phyloP scores from a whole-genome alignment of 35 echinoderm and acorn worm genomes.

The Anneissia japonica region DNA sequence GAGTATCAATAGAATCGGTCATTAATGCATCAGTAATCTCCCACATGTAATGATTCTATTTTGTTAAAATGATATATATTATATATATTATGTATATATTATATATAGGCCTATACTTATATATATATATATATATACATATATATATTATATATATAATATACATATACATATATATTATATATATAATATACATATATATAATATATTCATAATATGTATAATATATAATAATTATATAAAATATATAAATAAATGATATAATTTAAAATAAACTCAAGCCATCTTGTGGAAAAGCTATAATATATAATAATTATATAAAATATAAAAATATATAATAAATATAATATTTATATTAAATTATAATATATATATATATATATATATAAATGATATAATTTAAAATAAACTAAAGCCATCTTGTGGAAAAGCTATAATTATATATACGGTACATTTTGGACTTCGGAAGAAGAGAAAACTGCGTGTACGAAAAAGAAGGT shows the following conservation, averaged over 20 bases:
- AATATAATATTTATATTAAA: background rate
- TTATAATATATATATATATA: background rate
- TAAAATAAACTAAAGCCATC: background rate
- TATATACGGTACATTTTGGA: too few relatives aligned
- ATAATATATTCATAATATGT: background rate
- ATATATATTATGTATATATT: too few relatives aligned
- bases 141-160: background rate
- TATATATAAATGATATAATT: too few relatives aligned
- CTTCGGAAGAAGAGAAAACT: too few relatives aligned
- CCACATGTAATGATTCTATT: too few relatives aligned
- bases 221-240: background rate
- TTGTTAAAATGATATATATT: too few relatives aligned
- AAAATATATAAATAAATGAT: background rate
- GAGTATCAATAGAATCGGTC: too few relatives aligned
- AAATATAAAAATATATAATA: background rate
- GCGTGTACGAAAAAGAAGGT: too few relatives aligned
- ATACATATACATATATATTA: background rate
- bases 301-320: background rate
- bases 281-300: background rate
- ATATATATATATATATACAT: conserved; percentile 1
- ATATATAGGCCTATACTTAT: background rate
- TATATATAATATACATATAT: background rate
- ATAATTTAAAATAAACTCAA: background rate
- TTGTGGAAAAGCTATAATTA: background rate
- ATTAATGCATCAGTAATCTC: too few relatives aligned